A percentile compares a stretch with the other conserved stretches of the same genome.
phyloP scores from a whole-genome alignment of 2,888 invertebrate genomes.

The Didymodactylos carnosus region DNA sequence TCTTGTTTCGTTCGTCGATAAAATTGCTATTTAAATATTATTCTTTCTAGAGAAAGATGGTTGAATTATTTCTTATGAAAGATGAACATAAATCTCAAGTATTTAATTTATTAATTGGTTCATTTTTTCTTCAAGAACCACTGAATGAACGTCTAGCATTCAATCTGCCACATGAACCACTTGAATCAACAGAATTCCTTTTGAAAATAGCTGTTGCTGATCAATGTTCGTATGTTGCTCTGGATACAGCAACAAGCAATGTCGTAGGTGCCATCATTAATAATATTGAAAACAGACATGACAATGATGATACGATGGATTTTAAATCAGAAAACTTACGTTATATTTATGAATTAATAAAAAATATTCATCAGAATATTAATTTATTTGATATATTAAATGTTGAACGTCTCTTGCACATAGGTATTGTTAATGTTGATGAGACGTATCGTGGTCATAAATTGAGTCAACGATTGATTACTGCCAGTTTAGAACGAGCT shows the following conservation, averaged over 20 bases:
- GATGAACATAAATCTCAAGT: background rate
- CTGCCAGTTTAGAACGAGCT: background rate
- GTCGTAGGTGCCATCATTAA: background rate
- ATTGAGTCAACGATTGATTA: background rate
- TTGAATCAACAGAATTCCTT: background rate
- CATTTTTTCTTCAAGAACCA: background rate
- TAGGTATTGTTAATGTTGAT: background rate
- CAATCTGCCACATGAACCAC: background rate
- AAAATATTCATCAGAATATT: background rate
- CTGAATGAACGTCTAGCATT: background rate
- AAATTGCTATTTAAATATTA: too few species aligned
- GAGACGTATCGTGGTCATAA: background rate
- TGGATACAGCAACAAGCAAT: background rate
- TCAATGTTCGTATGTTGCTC: background rate
- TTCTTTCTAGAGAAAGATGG: too few species aligned
- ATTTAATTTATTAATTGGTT: background rate
- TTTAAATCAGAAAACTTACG: background rate
- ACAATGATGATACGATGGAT: background rate
- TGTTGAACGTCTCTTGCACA: background rate
- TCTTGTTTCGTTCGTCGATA: too few species aligned
- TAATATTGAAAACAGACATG: background rate
- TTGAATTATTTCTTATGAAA: background rate
- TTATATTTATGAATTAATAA: background rate
- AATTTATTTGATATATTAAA: background rate
- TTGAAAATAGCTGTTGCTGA: background rate